Evolutionary conservation across 2,797 vertebrate genomes (phyloP).

Genomic region (Oryzias dopingdopingensis): DNA sequence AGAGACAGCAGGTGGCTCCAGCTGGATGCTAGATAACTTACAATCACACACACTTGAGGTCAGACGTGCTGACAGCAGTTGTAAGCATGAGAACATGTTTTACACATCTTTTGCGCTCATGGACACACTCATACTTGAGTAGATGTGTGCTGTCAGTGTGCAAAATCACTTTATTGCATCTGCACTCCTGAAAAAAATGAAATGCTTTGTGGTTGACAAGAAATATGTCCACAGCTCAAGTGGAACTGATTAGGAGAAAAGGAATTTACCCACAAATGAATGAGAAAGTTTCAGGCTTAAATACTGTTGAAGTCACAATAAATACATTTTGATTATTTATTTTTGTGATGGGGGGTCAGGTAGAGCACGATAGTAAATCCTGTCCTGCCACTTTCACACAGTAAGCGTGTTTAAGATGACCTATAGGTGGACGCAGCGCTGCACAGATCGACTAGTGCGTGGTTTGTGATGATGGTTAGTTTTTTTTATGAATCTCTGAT

Average conservation of each 20-base stretch:
- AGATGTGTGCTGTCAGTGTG: slow-evolving; percentile 23
- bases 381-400: no score
- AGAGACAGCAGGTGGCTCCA: slow-evolving; percentile 53
- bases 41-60: slow-evolving; percentile 56
- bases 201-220: slow-evolving; percentile 4
- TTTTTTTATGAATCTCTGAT: no score
- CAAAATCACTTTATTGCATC: slow-evolving; percentile 8
- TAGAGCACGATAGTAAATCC: no score
- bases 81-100: slow-evolving; percentile 56
- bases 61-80: slow-evolving; percentile 67
- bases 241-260: slow-evolving; percentile 11
- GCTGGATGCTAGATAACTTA: slow-evolving; percentile 69
- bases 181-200: background rate
- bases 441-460: no score
- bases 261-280: slow-evolving; percentile 1
- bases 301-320: background rate
- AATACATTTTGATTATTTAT: no score
- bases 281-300: background rate
- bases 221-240: slow-evolving; percentile 3
- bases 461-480: no score
- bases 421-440: no score
- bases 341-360: no score
- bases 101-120: slow-evolving; percentile 66
- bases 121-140: slow-evolving; percentile 25
- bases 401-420: no score